Evolutionary conservation across 2,888 invertebrate genomes (phyloP).

Genomic region (Drosophila putrida): DNA sequence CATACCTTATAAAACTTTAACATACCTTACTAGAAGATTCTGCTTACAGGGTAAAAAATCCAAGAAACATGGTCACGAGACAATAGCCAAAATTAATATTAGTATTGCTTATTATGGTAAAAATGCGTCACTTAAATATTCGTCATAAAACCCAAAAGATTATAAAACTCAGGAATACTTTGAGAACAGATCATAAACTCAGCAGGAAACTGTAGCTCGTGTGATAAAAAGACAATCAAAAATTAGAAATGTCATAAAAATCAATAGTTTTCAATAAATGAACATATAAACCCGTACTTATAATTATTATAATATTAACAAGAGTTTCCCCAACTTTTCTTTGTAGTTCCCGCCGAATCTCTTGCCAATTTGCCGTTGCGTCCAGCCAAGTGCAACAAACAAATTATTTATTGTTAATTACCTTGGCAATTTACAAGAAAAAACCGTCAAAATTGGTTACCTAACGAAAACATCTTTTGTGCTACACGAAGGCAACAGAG

Average conservation of each 20-base stretch:
- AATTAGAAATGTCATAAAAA: constrained; percentile 12
- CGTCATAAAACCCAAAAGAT: constrained; percentile 2
- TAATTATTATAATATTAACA: constrained; percentile 7
- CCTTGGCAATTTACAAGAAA: constrained; percentile 46
- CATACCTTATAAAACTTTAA: too few relatives aligned
- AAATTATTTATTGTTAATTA: constrained; percentile 29
- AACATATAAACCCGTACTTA: background rate
- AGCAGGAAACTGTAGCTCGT: constrained; percentile 5
- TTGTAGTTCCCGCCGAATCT: constrained; percentile 12
- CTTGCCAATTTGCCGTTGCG: constrained; percentile 22
- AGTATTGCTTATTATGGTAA: constrained; percentile 11
- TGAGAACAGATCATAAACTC: constrained; percentile 8
- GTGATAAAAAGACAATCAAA: background rate
- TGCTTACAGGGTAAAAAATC: background rate
- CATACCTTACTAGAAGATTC: background rate
- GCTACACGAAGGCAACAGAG: constrained; percentile 83
- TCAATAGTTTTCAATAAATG: background rate
- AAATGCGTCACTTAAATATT: constrained; percentile 5
- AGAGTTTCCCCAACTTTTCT: constrained; percentile 26
- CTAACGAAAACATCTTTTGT: constrained; percentile 85
- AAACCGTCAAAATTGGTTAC: constrained; percentile 85
- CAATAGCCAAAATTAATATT: constrained; percentile 9
- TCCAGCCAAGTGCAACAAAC: constrained; percentile 53
- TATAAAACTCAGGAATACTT: constrained; percentile 7
- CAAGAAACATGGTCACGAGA: constrained; percentile 19